Evolutionary conservation across 2,888 invertebrate species (phyloP).

Genomic region (Portevinia maculata): DNA sequence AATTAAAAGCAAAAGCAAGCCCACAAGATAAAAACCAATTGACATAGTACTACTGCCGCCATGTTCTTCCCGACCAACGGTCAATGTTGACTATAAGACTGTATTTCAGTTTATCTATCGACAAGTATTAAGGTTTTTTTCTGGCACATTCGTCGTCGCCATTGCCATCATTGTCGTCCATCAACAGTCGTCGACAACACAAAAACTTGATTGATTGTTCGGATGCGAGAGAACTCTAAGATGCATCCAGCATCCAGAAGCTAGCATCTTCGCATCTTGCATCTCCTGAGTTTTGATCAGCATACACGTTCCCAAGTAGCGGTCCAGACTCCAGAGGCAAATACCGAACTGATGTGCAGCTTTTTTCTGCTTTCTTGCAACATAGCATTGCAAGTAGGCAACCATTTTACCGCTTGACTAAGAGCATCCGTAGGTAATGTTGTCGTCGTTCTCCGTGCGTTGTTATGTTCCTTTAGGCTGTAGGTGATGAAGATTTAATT

Average conservation of each 20-base stretch:
- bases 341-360: slow-evolving; percentile 41
- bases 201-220: slow-evolving; percentile 72
- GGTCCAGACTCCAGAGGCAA: slow-evolving; percentile 27
- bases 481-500: slow-evolving; percentile 72
- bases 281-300: slow-evolving; percentile 59
- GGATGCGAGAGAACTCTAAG: slow-evolving; percentile 57
- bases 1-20: slow-evolving; percentile 50
- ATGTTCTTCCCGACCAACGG: slow-evolving; percentile 62
- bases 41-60: slow-evolving; percentile 61
- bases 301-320: slow-evolving; percentile 58
- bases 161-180: slow-evolving; percentile 49
- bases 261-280: slow-evolving; percentile 19
- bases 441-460: slow-evolving; percentile 25
- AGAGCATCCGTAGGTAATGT: slow-evolving; percentile 6
- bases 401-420: slow-evolving; percentile 68
- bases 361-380: slow-evolving; percentile 32
- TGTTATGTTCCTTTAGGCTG: slow-evolving; percentile 25
- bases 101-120: slow-evolving; percentile 17
- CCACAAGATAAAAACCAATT: slow-evolving; percentile 13
- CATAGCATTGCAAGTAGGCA: slow-evolving; percentile 23
- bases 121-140: slow-evolving; percentile 10
- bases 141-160: slow-evolving; percentile 17
- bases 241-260: slow-evolving; percentile 3
- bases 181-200: slow-evolving; percentile 38
- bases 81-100: slow-evolving; percentile 37